phyloP scores from a whole-genome alignment of 2,113 vertebrate genomes.

The Grallaria varia region DNA sequence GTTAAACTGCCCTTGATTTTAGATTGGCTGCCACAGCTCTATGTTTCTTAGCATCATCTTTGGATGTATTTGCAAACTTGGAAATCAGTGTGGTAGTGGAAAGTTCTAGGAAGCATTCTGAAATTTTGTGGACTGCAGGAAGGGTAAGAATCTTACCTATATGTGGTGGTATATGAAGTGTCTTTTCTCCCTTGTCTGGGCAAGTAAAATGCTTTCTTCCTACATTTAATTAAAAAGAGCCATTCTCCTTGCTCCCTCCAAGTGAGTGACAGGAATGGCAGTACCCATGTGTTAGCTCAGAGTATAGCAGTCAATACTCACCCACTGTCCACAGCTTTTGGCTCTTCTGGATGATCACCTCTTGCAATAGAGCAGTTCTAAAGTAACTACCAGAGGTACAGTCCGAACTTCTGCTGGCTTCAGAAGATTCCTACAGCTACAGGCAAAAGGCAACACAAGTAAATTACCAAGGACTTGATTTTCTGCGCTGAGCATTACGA shows the following conservation, averaged over 20 bases:
- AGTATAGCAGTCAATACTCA: neutral
- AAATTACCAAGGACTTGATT: neutral
- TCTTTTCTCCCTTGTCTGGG: neutral
- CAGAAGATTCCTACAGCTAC: neutral
- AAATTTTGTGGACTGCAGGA: neutral
- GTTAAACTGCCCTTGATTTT: neutral
- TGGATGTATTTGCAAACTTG: neutral
- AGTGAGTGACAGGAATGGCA: neutral
- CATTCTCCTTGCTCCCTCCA: neutral
- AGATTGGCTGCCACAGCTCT: neutral
- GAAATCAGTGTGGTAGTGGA: neutral
- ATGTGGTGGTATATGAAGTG: neutral
- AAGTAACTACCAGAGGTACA: fast-evolving
- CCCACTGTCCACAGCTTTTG: neutral
- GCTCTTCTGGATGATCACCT: neutral
- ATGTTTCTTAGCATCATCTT: neutral
- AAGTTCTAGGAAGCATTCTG: neutral
- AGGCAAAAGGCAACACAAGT: neutral
- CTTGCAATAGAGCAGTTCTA: neutral
- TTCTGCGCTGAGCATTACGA: neutral
- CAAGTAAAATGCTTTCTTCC: neutral
- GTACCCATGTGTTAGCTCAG: neutral
- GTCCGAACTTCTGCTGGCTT: neutral
- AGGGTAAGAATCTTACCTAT: neutral
- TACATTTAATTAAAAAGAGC: neutral